These are phyloP conservation scores for Emydoidea blandingii DNA, from an alignment of 2,797 vertebrate species.

Conservation along the genomic window DNA sequence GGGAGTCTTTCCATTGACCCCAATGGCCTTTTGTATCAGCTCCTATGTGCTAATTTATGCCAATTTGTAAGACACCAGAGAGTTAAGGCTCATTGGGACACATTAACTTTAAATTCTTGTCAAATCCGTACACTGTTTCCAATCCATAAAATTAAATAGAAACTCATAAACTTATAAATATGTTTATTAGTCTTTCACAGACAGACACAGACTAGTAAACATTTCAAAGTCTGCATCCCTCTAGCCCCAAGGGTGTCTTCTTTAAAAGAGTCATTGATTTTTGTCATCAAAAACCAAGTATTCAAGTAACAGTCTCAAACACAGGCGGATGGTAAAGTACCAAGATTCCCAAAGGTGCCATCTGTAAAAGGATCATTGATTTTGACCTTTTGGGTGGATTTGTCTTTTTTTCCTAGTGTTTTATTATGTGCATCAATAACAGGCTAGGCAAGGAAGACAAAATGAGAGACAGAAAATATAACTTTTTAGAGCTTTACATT, in stretches of 20 bases:
- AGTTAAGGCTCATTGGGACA: constrained; percentile 34
- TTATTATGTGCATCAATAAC: constrained; percentile 77
- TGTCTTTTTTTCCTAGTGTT: constrained; percentile 69
- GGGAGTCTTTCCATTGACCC: constrained; percentile 39
- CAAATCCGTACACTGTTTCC: constrained; percentile 52
- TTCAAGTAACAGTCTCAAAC: constrained; percentile 78
- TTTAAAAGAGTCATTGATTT: constrained; percentile 82
- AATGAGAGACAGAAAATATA: constrained; percentile 55
- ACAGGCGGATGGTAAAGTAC: constrained; percentile 73
- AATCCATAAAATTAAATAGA: constrained; percentile 64
- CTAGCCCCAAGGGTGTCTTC: constrained; percentile 66
- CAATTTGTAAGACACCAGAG: constrained; percentile 32
- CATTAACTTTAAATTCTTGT: constrained; percentile 60
- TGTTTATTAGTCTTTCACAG: constrained; percentile 73
- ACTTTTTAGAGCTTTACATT: constrained; percentile 41
- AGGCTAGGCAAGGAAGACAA: constrained; percentile 51
- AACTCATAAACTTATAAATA: constrained; percentile 71
- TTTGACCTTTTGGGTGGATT: constrained; percentile 82
- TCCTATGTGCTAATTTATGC: background rate
- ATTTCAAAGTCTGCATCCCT: constrained; percentile 77
- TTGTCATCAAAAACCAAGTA: constrained; percentile 80
- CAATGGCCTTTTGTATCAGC: constrained; percentile 32
- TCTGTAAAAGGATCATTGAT: constrained; percentile 81
- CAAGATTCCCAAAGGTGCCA: constrained; percentile 76
- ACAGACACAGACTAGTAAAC: constrained; percentile 59